A percentile compares a stretch with the other conserved stretches of the same genome.
Evolutionary conservation across 2,113 vertebrate species (phyloP).

Genomic region (Typhlomys cinereus): DNA sequence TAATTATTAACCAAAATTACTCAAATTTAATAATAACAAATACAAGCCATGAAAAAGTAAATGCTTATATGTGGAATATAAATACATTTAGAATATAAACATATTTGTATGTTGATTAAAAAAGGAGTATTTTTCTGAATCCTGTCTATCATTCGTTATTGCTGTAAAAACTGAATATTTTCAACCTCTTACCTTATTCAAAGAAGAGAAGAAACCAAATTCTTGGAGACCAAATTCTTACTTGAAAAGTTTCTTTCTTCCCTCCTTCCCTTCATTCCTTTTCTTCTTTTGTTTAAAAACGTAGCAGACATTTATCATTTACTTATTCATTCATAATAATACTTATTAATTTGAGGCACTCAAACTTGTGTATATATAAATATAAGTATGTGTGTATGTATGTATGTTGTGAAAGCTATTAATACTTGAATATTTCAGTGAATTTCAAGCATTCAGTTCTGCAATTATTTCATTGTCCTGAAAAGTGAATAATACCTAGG

Average conservation of each 20-base stretch:
- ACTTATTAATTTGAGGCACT: background rate
- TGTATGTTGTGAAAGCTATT: background rate
- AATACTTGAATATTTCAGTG: background rate
- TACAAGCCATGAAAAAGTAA: background rate
- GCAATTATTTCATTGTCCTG: background rate
- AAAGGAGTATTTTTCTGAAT: background rate
- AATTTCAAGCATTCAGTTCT: constrained; percentile 22
- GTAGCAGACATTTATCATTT: constrained; percentile 21
- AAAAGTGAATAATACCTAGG: background rate
- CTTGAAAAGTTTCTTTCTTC: background rate
- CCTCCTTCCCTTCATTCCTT: background rate
- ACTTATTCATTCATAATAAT: background rate
- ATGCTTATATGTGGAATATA: constrained; percentile 36
- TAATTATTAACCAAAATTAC: constrained; percentile 2
- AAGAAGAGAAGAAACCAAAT: constrained; percentile 31
- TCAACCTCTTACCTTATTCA: background rate
- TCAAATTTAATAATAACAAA: constrained; percentile 21
- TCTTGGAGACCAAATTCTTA: background rate
- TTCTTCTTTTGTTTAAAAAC: background rate
- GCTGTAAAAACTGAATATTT: background rate
- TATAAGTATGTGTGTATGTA: no score
- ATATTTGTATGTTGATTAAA: constrained; percentile 37
- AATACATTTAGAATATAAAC: constrained; percentile 35
- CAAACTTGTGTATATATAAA: background rate
- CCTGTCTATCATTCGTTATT: background rate